Evolutionary conservation across 2,113 vertebrate species (phyloP), one percentile per base, ranked within the genome.

Genomic region (Lophochroa leadbeateri): DNA sequence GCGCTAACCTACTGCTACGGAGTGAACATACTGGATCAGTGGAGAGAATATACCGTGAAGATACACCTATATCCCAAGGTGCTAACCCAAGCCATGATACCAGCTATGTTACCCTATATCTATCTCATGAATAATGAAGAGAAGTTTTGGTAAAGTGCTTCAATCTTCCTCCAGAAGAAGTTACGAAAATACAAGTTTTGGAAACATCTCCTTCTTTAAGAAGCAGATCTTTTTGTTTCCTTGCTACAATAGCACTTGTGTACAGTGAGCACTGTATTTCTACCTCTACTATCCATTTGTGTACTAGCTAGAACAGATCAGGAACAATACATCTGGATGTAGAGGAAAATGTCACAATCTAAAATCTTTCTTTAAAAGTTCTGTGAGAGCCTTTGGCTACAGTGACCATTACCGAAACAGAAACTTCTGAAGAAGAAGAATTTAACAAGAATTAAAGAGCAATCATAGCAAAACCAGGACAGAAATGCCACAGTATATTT

Each of bases 401-500:
- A 86, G 41, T 21, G 9, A 93, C 82, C 41, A 8, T 82, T 90
- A 93, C 79, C 55, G 70, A 96, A 96, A 67, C 86, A 96, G 74
- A 95, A 96, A 91, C 57, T 82, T 93, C 89, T 82, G 79, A 75
- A 94, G 74, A 88, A 78, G 71, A 91, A 76, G 81, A 93, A 79
- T 82, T 94, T 93, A 92, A 76, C 46, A 65, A 55, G 88, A 97
- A 94, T 95, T 88, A 94, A 88, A 95, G 82, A 94, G 82, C 83
- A 88, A 89, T 89, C 35, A 43, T 74, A 95, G 91, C 94, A 97
- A 76, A 97, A 96, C 84, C 63, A 96, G 49, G 89, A 88, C 76
- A 90, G 57, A 94, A 97, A 98, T 90, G 94, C 88, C 96, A 97
- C 97, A 98, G 93, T 97, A 92, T 92, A 96, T 96, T 85, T 91